These are phyloP conservation scores for Papilio aristodemus DNA, from an alignment of 1,140 invertebrate genomes.

Conservation along the genomic window DNA sequence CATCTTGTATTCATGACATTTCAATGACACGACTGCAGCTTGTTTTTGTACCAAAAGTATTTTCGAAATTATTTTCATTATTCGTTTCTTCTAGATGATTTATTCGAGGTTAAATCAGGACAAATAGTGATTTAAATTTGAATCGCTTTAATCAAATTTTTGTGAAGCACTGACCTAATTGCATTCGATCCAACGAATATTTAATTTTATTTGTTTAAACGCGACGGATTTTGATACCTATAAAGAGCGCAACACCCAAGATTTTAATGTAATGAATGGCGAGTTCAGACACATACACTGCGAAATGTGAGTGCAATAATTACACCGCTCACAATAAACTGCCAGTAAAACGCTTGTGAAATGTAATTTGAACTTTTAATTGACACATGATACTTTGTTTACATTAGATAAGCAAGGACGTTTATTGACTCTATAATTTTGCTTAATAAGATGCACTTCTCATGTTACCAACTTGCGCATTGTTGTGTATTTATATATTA, in stretches of 20 bases:
- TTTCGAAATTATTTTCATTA: slow-evolving; percentile 25
- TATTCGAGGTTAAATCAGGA: slow-evolving; percentile 24
- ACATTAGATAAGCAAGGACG: slow-evolving; percentile 17
- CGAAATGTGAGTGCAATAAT: not conserved
- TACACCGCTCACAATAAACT: not conserved
- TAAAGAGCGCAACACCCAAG: not conserved
- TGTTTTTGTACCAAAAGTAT: slow-evolving; percentile 30
- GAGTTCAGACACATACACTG: too few relatives aligned
- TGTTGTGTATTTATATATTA: not conserved
- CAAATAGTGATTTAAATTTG: slow-evolving; percentile 15
- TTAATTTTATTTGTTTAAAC: not conserved
- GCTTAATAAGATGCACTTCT: not conserved
- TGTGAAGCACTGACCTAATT: slow-evolving; percentile 7
- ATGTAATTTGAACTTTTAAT: slow-evolving; percentile 4
- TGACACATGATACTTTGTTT: slow-evolving; percentile 6
- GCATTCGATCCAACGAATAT: not conserved
- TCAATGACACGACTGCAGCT: slow-evolving; percentile 26
- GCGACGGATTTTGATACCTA: not conserved
- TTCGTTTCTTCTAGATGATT: slow-evolving; percentile 6
- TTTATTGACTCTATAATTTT: slow-evolving; percentile 13
- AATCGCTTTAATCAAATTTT: slow-evolving; percentile 26
- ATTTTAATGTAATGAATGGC: too few relatives aligned
- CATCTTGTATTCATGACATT: slow-evolving; percentile 32
- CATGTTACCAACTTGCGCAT: not conserved
- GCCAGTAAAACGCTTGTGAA: not conserved